Evolutionary conservation across 2,888 invertebrate species (phyloP), one percentile per base, ranked within the genome.

Genomic region (Drosophila longiperda): DNA sequence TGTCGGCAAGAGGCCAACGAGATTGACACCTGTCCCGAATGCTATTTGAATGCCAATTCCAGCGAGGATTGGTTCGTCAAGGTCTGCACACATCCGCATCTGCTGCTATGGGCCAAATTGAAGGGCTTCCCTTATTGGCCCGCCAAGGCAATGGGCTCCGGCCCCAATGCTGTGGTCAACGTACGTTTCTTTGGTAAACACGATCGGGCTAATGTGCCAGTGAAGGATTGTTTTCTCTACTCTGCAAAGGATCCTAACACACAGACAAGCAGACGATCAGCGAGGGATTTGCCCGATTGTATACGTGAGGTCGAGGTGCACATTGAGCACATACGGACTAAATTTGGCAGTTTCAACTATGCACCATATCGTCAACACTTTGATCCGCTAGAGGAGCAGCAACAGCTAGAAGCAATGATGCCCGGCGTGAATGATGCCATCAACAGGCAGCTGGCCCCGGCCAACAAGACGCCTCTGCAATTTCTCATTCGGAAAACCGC

Each of bases 41-140:
- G 99, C 92, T 99, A 98, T 93, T 94, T 95, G 54, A 97, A 96
- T 87, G 98, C 98, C 7, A 97, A 97, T 90, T 96, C 96, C 0
- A 84, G 74, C 53, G 95, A 96, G 60, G 95, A 96, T 67, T 99
- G 98, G 98, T 99, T 99, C 93, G 96, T 97, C 0, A 97, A 98
- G 90, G 97, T 98, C 3, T 99, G 99, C 93, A 96, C 96, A 29
- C 96, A 95, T 66, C 98, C 98, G 0, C 99, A 99, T 93, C 94
- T 97, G 20, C 93, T 99, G 65, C 96, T 99, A 1, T 99, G 99
- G 99, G 99, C 99, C 0, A 98, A 99, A 92, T 94, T 99, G 15
- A 98, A 98, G 94, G 99, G 96, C 93, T 99, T 98, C 91, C 99
- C 99, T 0, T 98, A 96, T 93, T 99, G 99, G 99, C 99, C 99